A percentile compares a stretch with the other conserved stretches of the same genome.
These are phyloP conservation scores for Tamias sibiricus DNA, from an alignment of 2,113 vertebrate species.

Conservation along the genomic window DNA sequence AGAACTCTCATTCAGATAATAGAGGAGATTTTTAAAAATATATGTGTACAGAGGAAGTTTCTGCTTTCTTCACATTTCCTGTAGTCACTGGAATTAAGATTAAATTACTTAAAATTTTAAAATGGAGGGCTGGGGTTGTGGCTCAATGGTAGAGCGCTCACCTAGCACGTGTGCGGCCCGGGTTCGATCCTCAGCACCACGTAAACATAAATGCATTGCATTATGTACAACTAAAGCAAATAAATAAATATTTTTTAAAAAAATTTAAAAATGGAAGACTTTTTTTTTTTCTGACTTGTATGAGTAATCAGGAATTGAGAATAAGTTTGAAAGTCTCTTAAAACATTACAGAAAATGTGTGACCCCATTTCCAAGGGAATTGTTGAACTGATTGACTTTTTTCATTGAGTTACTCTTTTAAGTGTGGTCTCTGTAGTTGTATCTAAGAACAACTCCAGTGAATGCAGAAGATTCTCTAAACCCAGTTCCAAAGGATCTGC, in stretches of 20 bases:
- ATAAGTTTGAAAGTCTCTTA: conserved; percentile 20
- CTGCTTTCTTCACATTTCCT: conserved; percentile 39
- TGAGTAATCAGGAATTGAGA: conserved; percentile 7
- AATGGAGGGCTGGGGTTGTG: conserved; percentile 22
- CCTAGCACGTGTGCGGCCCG: too few species aligned
- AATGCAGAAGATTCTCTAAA: not conserved
- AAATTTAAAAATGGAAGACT: conserved; percentile 40
- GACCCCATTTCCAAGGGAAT: not conserved
- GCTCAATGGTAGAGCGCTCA: too few species aligned
- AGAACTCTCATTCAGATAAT: conserved; percentile 43
- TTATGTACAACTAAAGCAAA: too few species aligned
- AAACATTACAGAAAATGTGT: not conserved
- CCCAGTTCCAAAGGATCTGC: not conserved
- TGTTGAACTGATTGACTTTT: not conserved
- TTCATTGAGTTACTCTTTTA: not conserved
- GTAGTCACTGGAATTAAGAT: conserved; percentile 46
- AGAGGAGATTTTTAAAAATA: not conserved
- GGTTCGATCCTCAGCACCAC: too few species aligned
- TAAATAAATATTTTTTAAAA: too few species aligned
- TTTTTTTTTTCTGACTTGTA: not conserved
- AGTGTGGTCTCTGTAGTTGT: not conserved
- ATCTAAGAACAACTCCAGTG: not conserved
- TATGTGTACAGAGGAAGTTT: not conserved
- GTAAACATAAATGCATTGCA: too few species aligned
- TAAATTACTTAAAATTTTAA: conserved; percentile 50